These are phyloP conservation scores for Drosophila parvula DNA, from an alignment of 1,140 invertebrate genomes.

Conservation along the genomic window DNA sequence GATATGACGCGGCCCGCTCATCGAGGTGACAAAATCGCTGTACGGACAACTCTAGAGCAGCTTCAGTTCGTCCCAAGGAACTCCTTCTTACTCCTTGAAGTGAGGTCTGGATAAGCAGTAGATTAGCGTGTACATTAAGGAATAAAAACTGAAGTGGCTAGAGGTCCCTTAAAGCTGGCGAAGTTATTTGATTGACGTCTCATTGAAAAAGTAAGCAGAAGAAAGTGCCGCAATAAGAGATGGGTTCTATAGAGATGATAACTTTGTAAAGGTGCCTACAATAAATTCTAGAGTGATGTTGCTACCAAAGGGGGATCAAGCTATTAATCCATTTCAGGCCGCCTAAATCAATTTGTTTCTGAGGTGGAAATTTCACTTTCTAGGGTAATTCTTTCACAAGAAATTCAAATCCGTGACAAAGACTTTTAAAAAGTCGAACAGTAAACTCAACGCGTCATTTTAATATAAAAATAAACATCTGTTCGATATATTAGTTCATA, in stretches of 20 bases:
- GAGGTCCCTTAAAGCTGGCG: background rate
- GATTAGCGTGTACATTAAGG: slow-evolving; percentile 45
- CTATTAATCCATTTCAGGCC: too few relatives aligned
- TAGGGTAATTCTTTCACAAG: too few relatives aligned
- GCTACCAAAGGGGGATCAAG: too few relatives aligned
- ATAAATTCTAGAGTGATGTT: too few relatives aligned
- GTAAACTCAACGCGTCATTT: too few relatives aligned
- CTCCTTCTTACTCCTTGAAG: background rate
- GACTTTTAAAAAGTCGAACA: too few relatives aligned
- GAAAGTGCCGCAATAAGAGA: background rate
- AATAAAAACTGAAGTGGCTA: slow-evolving; percentile 6
- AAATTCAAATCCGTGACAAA: too few relatives aligned
- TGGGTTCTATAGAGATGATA: background rate
- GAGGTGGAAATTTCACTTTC: too few relatives aligned
- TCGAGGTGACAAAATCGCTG: slow-evolving; percentile 76
- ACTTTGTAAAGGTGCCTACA: too few relatives aligned
- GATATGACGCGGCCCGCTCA: slow-evolving; percentile 53
- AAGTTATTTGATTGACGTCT: background rate
- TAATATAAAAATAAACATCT: too few relatives aligned
- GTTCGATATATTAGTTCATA: too few relatives aligned
- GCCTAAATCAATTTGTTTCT: too few relatives aligned
- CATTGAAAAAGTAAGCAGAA: background rate
- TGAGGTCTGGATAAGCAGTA: slow-evolving; percentile 3
- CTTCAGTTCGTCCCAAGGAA: slow-evolving; percentile 24
- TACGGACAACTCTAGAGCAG: slow-evolving; percentile 43